Evolutionary conservation across 2,113 vertebrate species (phyloP).

Genomic region (Petromus typicus): DNA sequence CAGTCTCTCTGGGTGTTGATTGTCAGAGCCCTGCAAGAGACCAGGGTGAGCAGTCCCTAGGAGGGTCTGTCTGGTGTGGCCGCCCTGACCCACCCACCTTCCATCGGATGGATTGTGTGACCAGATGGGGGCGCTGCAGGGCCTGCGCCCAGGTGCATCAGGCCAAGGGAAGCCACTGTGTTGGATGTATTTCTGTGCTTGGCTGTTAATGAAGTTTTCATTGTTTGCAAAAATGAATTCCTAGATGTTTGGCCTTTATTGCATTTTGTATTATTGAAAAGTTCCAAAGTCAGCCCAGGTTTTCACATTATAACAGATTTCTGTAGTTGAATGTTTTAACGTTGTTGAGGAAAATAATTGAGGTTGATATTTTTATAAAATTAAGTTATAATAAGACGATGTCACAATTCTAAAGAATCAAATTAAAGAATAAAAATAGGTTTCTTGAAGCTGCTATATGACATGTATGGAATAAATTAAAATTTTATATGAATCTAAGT

Average conservation of each 20-base stretch:
- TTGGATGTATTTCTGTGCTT: fast-evolving
- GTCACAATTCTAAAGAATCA: conserved; percentile 22
- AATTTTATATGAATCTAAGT: background rate
- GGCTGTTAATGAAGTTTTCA: background rate
- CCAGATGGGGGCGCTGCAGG: fast-evolving
- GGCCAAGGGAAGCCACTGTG: background rate
- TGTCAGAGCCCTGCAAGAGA: background rate
- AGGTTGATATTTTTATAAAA: conserved; percentile 47
- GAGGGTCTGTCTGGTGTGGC: background rate
- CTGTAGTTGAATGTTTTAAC: background rate
- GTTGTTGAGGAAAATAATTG: background rate
- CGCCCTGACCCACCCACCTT: background rate
- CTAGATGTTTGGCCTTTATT: background rate
- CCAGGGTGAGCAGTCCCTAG: fast-evolving
- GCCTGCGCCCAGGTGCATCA: fast-evolving
- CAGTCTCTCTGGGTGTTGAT: fast-evolving
- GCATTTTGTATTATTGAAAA: background rate
- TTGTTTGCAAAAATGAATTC: background rate
- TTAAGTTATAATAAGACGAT: background rate
- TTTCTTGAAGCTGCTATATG: background rate
- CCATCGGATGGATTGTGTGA: too few relatives aligned
- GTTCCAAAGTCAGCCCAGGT: background rate
- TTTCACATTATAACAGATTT: background rate
- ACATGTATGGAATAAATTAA: background rate
- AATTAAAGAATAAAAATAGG: background rate